These are phyloP conservation scores for Acipenser ruthenus DNA, from an alignment of 2,797 vertebrate species.

Conservation along the genomic window DNA sequence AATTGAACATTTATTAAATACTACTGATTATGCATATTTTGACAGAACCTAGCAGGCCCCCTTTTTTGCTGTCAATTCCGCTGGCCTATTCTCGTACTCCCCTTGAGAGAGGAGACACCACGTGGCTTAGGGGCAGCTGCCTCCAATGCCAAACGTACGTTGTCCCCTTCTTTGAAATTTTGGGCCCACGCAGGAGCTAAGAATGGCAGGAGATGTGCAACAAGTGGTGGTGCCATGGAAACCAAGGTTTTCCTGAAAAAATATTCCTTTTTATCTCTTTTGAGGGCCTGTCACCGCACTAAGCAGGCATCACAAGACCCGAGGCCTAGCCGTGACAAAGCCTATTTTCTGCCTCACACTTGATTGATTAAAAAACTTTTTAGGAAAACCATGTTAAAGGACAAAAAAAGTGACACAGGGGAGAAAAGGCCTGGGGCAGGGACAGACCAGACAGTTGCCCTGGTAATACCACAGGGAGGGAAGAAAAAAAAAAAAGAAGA, in stretches of 20 bases:
- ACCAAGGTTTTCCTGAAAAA: constrained; percentile 81
- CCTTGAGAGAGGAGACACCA: constrained; percentile 56
- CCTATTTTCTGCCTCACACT: constrained; percentile 97
- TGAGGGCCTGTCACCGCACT: constrained; percentile 92
- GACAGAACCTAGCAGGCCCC: constrained; percentile 60
- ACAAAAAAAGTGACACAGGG: constrained; percentile 72
- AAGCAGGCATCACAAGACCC: constrained; percentile 89
- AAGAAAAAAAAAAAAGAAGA: constrained; percentile 24
- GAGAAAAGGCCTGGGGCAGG: constrained; percentile 56
- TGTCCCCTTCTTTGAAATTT: constrained; percentile 68
- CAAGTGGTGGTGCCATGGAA: constrained; percentile 89
- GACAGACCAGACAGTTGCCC: constrained; percentile 56
- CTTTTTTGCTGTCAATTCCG: constrained; percentile 55
- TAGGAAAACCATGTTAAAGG: constrained; percentile 97
- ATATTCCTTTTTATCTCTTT: constrained; percentile 81
- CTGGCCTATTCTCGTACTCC: constrained; percentile 51
- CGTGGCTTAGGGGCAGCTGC: constrained; percentile 69
- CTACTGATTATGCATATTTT: constrained; percentile 54
- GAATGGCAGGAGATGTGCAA: constrained; percentile 76
- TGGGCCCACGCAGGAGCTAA: constrained; percentile 63
- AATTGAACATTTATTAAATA: constrained; percentile 64
- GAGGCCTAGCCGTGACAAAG: constrained; percentile 90
- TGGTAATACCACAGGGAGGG: constrained; percentile 53
- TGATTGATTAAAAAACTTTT: constrained; percentile 99
- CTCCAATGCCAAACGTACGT: constrained; percentile 53